phyloP scores from a whole-genome alignment of 2,113 vertebrate species.

The Meles meles region DNA sequence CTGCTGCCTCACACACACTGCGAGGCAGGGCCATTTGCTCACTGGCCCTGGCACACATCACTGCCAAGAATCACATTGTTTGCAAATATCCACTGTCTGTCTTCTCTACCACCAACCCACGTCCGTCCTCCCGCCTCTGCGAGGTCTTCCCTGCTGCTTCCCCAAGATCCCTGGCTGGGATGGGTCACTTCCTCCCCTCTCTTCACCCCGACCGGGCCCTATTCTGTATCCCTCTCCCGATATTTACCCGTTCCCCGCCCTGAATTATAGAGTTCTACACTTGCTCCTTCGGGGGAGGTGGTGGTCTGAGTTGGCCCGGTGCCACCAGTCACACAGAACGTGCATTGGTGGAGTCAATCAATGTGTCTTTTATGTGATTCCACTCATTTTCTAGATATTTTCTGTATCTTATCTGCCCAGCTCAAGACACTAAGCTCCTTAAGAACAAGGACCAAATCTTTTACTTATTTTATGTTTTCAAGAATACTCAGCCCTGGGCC shows the following conservation, averaged over 20 bases:
- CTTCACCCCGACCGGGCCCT: neutral
- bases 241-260: neutral
- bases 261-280: neutral
- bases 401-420: neutral
- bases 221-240: neutral
- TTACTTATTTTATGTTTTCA: constrained; percentile 32
- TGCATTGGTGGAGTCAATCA: neutral
- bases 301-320: neutral
- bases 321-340: neutral
- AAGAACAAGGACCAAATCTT: constrained; percentile 18
- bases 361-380: neutral
- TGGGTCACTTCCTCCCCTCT: neutral
- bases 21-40: neutral
- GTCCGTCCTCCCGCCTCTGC: neutral
- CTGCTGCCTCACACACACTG: neutral
- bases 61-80: neutral
- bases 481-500: neutral
- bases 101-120: neutral
- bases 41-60: neutral
- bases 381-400: constrained; percentile 16
- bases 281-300: neutral
- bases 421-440: neutral
- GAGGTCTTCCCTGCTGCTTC: neutral
- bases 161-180: neutral
- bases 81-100: neutral